Evolutionary conservation across 2,888 invertebrate genomes (phyloP).

Genomic region (Erpobdella octoculata): DNA sequence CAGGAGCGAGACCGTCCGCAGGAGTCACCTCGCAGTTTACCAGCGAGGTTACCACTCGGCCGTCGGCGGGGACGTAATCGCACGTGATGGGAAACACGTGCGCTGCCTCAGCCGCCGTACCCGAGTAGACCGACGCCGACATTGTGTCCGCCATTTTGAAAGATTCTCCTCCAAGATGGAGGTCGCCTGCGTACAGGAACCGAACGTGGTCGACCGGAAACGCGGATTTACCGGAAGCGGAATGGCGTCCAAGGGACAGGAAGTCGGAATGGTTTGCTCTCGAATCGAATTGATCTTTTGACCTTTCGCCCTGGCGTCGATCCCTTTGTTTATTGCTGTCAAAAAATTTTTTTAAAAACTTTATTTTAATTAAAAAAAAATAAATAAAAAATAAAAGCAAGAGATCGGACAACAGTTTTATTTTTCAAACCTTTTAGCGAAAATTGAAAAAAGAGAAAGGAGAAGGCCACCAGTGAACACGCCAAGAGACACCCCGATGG

Average conservation of each 20-base stretch:
- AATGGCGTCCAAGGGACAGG: not conserved
- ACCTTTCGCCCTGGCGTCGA: not conserved
- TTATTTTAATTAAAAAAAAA: no score
- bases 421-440: constrained; percentile 12
- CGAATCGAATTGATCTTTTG: not conserved
- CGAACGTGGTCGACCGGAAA: not conserved
- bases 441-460: constrained; percentile 5
- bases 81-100: constrained; percentile 10
- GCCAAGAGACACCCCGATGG: constrained; percentile 19
- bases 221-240: not conserved
- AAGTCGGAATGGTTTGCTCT: not conserved
- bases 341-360: no score
- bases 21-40: no score
- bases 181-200: not conserved
- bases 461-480: constrained; percentile 25
- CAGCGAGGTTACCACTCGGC: no score
- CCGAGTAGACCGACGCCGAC: not conserved
- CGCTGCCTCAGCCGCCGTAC: not conserved
- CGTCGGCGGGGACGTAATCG: constrained; percentile 8
- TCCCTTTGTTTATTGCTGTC: not conserved
- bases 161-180: not conserved
- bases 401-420: no score
- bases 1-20: no score
- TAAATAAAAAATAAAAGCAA: no score
- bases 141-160: not conserved